A percentile compares a stretch with the other conserved stretches of the same genome.
These are phyloP conservation scores for Mellivora capensis DNA, from an alignment of 2,113 vertebrate species.

Conservation along the genomic window DNA sequence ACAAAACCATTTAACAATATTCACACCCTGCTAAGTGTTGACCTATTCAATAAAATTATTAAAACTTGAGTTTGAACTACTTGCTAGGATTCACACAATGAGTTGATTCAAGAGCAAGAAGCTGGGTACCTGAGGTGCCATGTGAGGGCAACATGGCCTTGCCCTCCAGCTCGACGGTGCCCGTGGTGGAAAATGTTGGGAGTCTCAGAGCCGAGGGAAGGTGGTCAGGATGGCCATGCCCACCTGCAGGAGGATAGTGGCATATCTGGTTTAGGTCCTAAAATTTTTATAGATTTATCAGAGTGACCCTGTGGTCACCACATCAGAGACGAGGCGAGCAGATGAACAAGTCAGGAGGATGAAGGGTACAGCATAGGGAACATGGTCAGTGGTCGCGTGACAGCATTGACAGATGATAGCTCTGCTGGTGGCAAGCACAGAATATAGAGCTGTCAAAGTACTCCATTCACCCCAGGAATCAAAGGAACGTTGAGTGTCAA, in stretches of 20 bases:
- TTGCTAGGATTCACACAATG: not conserved
- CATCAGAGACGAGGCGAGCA: not conserved
- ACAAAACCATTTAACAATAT: not conserved
- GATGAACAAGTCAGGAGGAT: not conserved
- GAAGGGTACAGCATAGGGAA: not conserved
- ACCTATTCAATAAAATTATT: constrained; percentile 12
- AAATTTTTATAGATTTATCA: not conserved
- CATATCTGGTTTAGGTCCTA: not conserved
- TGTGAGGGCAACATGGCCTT: not conserved
- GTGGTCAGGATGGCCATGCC: not conserved
- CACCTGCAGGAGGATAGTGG: rapidly evolving
- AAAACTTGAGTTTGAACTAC: not conserved
- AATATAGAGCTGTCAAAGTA: too few relatives aligned
- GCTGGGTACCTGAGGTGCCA: not conserved
- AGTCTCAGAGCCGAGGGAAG: not conserved
- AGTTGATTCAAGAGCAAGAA: not conserved
- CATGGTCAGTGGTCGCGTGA: too few relatives aligned
- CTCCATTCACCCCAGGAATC: too few relatives aligned
- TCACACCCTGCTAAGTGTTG: not conserved
- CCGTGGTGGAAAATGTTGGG: not conserved
- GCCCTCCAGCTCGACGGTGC: not conserved
- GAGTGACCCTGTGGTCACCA: not conserved
- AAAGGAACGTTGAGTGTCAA: too few relatives aligned
- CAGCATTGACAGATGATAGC: not conserved
- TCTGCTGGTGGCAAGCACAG: too few relatives aligned